Evolutionary conservation across 1,140 invertebrate genomes (phyloP).

Genomic region (Drosophila mayri): DNA sequence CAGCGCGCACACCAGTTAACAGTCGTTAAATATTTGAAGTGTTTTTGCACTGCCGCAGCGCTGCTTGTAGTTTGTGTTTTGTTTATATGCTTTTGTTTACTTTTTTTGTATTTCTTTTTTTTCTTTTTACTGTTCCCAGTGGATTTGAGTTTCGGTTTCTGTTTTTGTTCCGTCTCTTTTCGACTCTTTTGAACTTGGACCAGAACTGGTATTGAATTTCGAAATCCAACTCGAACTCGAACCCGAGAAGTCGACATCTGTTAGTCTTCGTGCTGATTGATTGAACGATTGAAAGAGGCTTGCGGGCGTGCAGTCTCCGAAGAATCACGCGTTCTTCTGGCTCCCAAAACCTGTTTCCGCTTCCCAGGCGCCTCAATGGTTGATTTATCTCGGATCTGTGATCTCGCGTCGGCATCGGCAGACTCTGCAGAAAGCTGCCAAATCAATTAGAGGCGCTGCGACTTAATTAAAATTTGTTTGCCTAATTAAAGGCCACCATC

Average conservation of each 20-base stretch:
- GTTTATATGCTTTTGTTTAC: conserved; percentile 38
- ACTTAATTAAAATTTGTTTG: conserved; percentile 80
- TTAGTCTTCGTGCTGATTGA: conserved; percentile 36
- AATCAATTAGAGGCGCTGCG: conserved; percentile 75
- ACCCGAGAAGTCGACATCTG: conserved; percentile 40
- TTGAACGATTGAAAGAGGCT: conserved; percentile 36
- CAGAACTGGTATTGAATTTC: conserved; percentile 72
- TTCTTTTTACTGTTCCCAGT: conserved; percentile 4
- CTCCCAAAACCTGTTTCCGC: conserved; percentile 49
- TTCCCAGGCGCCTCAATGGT: conserved; percentile 42
- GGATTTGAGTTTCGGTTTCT: conserved; percentile 45
- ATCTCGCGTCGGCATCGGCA: conserved; percentile 7
- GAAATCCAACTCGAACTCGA: conserved; percentile 11
- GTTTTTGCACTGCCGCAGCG: conserved; percentile 26
- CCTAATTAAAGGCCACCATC: conserved; percentile 60
- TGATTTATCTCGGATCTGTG: conserved; percentile 30
- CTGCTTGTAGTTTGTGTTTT: conserved; percentile 32
- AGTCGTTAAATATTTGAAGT: conserved; percentile 34
- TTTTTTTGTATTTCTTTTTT: conserved; percentile 20
- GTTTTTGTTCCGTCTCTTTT: conserved; percentile 59
- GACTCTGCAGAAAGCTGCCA: conserved; percentile 29
- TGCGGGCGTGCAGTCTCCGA: conserved; percentile 21
- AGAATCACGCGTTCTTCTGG: conserved; percentile 20
- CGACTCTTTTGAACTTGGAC: conserved; percentile 67
- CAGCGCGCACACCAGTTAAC: conserved; percentile 10